phyloP scores from a whole-genome alignment of 2,113 vertebrate species.

The Phainopepla nitens region DNA sequence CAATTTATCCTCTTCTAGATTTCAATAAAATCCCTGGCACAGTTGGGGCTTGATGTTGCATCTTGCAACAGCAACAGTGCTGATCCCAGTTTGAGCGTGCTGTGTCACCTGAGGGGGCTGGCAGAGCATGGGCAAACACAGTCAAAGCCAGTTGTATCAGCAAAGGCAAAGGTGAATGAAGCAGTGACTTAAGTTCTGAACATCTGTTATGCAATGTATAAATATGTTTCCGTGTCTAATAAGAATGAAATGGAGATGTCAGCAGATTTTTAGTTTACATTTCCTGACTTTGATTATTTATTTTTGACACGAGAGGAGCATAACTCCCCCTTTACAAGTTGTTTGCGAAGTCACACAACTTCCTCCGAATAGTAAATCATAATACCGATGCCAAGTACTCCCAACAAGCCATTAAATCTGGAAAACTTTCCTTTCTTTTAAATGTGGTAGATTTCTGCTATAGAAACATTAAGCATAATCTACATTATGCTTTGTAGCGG shows the following conservation, averaged over 20 bases:
- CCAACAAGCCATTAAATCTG: background rate
- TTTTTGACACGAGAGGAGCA: background rate
- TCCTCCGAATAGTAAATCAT: background rate
- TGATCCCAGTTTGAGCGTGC: background rate
- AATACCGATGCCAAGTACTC: background rate
- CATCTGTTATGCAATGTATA: background rate
- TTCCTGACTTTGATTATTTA: background rate
- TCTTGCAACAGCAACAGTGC: background rate
- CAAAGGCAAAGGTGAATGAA: background rate
- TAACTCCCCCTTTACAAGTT: background rate
- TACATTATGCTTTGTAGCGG: background rate
- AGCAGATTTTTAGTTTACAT: background rate
- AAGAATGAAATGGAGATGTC: background rate
- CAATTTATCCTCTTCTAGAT: background rate
- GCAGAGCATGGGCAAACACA: accelerated
- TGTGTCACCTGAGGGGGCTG: too few species aligned
- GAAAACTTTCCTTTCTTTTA: background rate
- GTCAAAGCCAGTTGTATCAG: background rate
- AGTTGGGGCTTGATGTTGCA: background rate
- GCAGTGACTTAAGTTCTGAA: background rate
- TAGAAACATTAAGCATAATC: background rate
- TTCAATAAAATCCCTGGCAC: background rate
- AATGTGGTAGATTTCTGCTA: background rate
- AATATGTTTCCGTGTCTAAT: background rate
- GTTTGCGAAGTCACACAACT: background rate